Conservation (phyloP, 2,797 vertebrate genomes). For the Danio kyathit region DNA sequence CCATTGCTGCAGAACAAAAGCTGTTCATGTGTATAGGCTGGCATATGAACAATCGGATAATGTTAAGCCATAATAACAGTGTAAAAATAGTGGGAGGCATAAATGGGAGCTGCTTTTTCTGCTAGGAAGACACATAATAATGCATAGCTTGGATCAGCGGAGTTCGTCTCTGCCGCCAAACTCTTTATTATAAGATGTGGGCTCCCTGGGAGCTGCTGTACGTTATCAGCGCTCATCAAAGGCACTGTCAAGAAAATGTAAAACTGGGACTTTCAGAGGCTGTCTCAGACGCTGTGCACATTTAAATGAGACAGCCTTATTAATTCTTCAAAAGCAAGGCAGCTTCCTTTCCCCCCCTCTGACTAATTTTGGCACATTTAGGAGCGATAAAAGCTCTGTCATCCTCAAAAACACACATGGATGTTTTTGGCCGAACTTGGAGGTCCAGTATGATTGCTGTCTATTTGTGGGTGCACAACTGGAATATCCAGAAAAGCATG, state of each 20-base stretch:
- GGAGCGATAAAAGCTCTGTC: conserved; percentile 75
- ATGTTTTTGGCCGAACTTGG: conserved; percentile 6
- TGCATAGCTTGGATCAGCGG: conserved; percentile 76
- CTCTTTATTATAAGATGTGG: conserved; percentile 71
- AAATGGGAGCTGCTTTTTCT: conserved; percentile 63
- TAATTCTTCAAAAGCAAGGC: conserved; percentile 81
- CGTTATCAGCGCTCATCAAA: conserved; percentile 82
- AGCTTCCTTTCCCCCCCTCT: conserved; percentile 65
- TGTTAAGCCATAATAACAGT: conserved; percentile 40
- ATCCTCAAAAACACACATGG: conserved; percentile 53
- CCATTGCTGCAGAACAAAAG: conserved; percentile 36
- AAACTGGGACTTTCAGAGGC: conserved; percentile 73
- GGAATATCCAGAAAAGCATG: not conserved
- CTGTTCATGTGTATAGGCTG: conserved; percentile 10
- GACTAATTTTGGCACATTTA: conserved; percentile 82
- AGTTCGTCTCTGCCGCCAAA: conserved; percentile 74
- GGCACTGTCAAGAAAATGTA: conserved; percentile 78
- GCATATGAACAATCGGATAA: conserved; percentile 39
- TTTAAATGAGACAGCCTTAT: conserved; percentile 77
- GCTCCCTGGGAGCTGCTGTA: conserved; percentile 73
- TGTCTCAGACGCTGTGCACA: conserved; percentile 69
- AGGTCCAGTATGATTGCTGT: conserved; percentile 31
- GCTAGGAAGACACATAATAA: conserved; percentile 72
- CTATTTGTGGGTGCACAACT: conserved; percentile 13
- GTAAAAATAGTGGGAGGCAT: conserved; percentile 54